phyloP scores from a whole-genome alignment of 2,797 vertebrate genomes.

The Hippoglossus hippoglossus region DNA sequence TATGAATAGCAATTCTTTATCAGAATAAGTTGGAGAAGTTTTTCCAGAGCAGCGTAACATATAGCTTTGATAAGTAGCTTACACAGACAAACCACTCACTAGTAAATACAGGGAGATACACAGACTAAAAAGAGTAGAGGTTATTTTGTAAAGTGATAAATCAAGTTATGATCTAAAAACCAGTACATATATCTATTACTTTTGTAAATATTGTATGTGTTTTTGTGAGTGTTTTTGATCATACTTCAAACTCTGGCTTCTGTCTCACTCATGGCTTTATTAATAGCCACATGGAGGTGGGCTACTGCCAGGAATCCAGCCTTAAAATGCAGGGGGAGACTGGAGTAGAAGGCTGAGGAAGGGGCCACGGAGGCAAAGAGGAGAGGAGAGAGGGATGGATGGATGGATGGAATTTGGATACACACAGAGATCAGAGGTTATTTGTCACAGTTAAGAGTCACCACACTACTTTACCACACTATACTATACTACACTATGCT shows the following conservation, averaged over 20 bases:
- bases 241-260: conserved; percentile 14
- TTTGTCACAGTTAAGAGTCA: too few species aligned
- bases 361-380: conserved; percentile 29
- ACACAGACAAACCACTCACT: too few species aligned
- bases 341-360: conserved; percentile 37
- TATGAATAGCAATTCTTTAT: too few species aligned
- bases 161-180: not conserved
- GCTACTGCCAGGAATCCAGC: conserved; percentile 57
- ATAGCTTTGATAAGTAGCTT: too few species aligned
- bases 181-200: not conserved
- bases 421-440: not conserved
- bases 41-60: too few species aligned
- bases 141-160: not conserved
- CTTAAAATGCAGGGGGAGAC: conserved; percentile 54
- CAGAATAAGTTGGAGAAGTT: too few species aligned
- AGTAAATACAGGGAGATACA: too few species aligned
- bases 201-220: not conserved
- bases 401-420: not conserved
- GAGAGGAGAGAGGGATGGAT: too few species aligned
- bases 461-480: too few species aligned
- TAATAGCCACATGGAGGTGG: conserved; percentile 47
- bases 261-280: conserved; percentile 41
- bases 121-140: too few species aligned
- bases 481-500: too few species aligned
- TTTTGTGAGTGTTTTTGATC: not conserved